phyloP scores from a whole-genome alignment of 23 tunicate genomes.

The Ascidia mentula region DNA sequence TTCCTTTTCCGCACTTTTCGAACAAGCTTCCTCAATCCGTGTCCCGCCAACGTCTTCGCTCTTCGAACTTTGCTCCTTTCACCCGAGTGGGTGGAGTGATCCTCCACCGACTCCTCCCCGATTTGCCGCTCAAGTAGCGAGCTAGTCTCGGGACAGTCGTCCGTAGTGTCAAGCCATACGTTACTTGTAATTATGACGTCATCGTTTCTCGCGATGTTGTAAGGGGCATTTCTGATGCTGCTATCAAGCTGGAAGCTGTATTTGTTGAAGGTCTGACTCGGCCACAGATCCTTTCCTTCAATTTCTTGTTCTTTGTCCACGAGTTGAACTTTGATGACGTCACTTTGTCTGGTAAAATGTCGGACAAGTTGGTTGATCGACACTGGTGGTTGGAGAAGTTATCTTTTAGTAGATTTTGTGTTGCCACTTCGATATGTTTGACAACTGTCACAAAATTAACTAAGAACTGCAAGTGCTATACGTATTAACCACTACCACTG shows the following conservation, averaged over 20 bases:
- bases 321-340: too few relatives aligned
- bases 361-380: too few relatives aligned
- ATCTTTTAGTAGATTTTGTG: too few relatives aligned
- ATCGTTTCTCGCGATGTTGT: background rate
- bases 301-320: too few relatives aligned
- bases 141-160: background rate
- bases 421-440: too few relatives aligned
- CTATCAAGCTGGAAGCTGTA: background rate
- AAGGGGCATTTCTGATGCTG: background rate
- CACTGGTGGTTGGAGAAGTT: too few relatives aligned
- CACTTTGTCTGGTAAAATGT: too few relatives aligned
- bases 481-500: too few relatives aligned
- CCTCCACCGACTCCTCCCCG: background rate
- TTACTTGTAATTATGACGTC: background rate
- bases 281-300: background rate
- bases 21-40: background rate
- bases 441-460: too few relatives aligned
- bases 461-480: too few relatives aligned
- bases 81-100: background rate
- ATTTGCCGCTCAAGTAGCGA: background rate
- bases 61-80: slow-evolving; percentile 2
- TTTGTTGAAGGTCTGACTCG: background rate
- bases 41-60: background rate
- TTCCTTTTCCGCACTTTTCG: background rate
- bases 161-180: background rate